Base-by-base conservation (phyloP, 2,113 vertebrate genomes). In the Takifugu flavidus region DNA sequence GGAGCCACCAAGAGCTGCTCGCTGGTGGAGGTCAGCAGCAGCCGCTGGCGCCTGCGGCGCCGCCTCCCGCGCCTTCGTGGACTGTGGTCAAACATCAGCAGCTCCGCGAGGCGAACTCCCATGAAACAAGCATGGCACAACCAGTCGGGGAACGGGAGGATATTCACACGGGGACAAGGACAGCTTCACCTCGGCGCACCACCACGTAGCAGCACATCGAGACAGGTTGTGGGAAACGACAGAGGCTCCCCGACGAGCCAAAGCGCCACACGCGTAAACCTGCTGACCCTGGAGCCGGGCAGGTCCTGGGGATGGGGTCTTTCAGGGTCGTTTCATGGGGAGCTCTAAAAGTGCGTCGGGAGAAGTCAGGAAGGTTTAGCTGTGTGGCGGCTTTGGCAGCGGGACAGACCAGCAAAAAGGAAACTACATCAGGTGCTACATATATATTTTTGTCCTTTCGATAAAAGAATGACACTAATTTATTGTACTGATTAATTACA, bases 371-470 rank as follows among this genome's bases (percentile, higher is more conserved):
- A 45, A 27, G 56, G 76, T 71, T 79, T 72, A 75, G 58, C 71
- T 70, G 81, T 67, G 56, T 72, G 77, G 82, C 81, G 80, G 78
- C 56, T 68, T 27, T 59, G 61, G 47, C 49, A 68, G 73, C 62
- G 67, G 61, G 66, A 71, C 62, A 55, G 44, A 56, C 71, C 73
- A 74, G 55, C 59, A 53, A 47, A 4, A 5, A 67, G 70, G 77
- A 39, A 14, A 13, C 43, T 62, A 78, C 62, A 86, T 73, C 79
- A 79, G 77, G 60, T 88, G 88, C 82, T 84, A 89, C 76, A 89
- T 88, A 77, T 62, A 73, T 53, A 74, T 65, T 75, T 74, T 53
- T 59, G 56, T 82, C 56, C 43, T 70, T 75, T 71, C 71, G 49
- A 86, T 65, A 78, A 14, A 78, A 75, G 59, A 66, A 70, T 54